A percentile compares a stretch with the other conserved stretches of the same genome.
Evolutionary conservation across 2,888 invertebrate species (phyloP).

Genomic region (Athalia cordata): DNA sequence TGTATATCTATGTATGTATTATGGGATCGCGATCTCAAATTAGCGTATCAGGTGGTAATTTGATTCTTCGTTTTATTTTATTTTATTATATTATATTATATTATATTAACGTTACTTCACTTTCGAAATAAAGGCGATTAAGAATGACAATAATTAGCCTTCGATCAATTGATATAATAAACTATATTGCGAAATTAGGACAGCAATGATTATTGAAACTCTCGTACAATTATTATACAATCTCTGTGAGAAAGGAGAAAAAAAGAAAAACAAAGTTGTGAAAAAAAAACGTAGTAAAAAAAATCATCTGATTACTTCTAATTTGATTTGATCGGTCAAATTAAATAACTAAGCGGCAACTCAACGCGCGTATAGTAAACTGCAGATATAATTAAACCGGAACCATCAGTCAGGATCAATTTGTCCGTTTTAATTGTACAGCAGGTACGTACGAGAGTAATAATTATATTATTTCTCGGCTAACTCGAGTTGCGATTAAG

Average conservation of each 20-base stretch:
- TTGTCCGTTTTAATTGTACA: slow-evolving; percentile 32
- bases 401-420: slow-evolving; percentile 35
- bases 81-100: too few species aligned
- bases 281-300: background rate
- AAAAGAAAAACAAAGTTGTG: too few species aligned
- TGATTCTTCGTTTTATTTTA: too few species aligned
- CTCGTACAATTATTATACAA: too few species aligned
- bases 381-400: background rate
- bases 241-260: too few species aligned
- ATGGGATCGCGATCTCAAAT: too few species aligned
- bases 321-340: slow-evolving; percentile 27
- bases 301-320: slow-evolving; percentile 18
- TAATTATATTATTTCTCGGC: background rate
- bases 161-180: slow-evolving; percentile 14
- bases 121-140: slow-evolving; percentile 45
- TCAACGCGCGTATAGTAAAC: background rate
- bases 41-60: too few species aligned
- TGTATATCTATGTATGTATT: too few species aligned
- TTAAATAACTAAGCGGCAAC: too few species aligned
- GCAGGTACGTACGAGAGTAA: background rate
- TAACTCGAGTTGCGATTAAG: slow-evolving; percentile 58
- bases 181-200: slow-evolving; percentile 48
- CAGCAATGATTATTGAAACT: slow-evolving; percentile 14
- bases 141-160: slow-evolving; percentile 53
- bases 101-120: background rate